Evolutionary conservation across 2,797 vertebrate genomes (phyloP).

Genomic region (Thunnus albacares): DNA sequence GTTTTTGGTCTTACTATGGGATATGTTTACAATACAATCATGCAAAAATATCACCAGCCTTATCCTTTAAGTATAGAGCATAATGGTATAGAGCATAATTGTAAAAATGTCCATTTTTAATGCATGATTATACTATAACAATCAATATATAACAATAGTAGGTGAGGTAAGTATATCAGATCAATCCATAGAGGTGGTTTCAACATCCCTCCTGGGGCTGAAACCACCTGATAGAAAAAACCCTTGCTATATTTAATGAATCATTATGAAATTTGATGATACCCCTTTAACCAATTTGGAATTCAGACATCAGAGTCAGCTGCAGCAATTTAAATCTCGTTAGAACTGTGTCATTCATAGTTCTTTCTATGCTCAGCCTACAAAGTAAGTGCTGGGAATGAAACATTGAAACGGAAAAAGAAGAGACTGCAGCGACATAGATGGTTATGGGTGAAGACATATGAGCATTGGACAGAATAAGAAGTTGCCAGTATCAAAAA

Average conservation of each 20-base stretch:
- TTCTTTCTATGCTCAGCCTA: conserved; percentile 9
- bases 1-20: no score
- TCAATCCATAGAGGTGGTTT: neutral
- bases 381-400: neutral
- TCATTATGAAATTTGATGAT: neutral
- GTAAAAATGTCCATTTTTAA: no score
- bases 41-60: neutral
- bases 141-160: neutral
- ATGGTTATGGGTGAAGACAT: conserved; percentile 1
- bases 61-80: neutral
- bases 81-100: neutral
- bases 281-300: conserved; percentile 6
- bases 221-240: neutral
- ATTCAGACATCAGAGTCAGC: neutral
- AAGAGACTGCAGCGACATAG: neutral
- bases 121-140: neutral
- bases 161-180: neutral
- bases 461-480: neutral
- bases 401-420: neutral
- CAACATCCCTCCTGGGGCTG: neutral
- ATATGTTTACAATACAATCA: no score
- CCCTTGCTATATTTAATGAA: neutral
- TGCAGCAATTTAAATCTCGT: conserved; percentile 5
- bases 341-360: neutral
- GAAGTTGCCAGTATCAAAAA: neutral